Evolutionary conservation across 92 coral and sea anemone species (phyloP), one percentile per base, ranked within the genome.

Genomic region (Phenganax marumi): DNA sequence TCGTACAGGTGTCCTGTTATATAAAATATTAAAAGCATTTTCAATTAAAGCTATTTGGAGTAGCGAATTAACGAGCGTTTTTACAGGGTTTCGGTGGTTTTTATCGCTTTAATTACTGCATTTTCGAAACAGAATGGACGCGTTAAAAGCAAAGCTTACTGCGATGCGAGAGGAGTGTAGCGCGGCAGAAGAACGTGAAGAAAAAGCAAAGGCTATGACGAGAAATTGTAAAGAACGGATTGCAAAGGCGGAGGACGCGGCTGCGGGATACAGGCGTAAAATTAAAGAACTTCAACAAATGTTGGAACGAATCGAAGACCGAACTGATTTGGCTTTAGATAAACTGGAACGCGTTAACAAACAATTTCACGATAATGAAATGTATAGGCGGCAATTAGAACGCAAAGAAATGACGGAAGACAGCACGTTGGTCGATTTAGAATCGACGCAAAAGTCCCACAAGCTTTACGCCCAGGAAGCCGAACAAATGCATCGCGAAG

Each of bases 331-430:
- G 11, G 57, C 55, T 21, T 52, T 76, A 11, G 68, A 76, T 52
- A 76, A 13, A 19, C 53, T 76, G 2, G 81, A 76, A 57, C 81
- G 81, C 16, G 13, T 76, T 22, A 55, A 54, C 65, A 25, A 56
- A 49, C 49, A 54, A 11, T 54, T 76, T 26, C 17, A 56, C 21
- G 81, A 76, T 10, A 54, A 33, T 5, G 81, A 76, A 16, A 54
- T 52, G 12, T 21, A 11, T 5, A 16, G 68, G 10, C 81, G 50
- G 17, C 47, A 56, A 14, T n/a, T 76, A 0, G 81, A 76, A 18
- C 62, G 81, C 10, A 76, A 55, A 57, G 81, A 76, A 43, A 21
- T 76, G 68, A 76, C 26, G 26, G 81, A 76, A 19, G 81, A 56
- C 8, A 47, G 39, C 21, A 56, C 68, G 6, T 55, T 76, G 0